phyloP scores from a whole-genome alignment of 2,797 vertebrate species.

The Petrocephalus schoutedeni region DNA sequence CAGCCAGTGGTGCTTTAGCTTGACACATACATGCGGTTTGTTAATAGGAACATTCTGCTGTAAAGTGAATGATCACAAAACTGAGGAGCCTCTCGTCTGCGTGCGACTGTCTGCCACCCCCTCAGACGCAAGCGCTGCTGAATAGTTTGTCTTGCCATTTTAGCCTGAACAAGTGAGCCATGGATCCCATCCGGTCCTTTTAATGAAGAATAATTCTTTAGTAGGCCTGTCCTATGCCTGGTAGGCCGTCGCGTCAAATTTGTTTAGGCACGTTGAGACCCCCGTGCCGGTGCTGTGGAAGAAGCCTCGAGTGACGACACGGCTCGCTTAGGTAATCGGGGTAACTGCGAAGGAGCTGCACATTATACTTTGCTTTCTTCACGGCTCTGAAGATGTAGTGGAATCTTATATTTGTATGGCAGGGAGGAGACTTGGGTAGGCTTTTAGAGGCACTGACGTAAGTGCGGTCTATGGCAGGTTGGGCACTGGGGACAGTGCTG shows the following conservation, averaged over 20 bases:
- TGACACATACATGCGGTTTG: slow-evolving; percentile 44
- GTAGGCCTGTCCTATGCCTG: slow-evolving; percentile 32
- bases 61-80: slow-evolving; percentile 27
- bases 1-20: slow-evolving; percentile 29
- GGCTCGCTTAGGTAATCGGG: background rate
- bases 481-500: background rate
- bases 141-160: slow-evolving; percentile 34
- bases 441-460: background rate
- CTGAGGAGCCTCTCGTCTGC: slow-evolving; percentile 10
- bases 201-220: slow-evolving; percentile 43
- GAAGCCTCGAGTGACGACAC: background rate
- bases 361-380: background rate
- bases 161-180: slow-evolving; percentile 32
- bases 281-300: background rate
- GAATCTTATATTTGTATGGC: background rate
- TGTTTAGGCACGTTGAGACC: background rate
- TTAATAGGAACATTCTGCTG: slow-evolving; percentile 43
- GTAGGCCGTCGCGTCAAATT: background rate
- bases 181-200: slow-evolving; percentile 28
- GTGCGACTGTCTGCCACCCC: background rate
- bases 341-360: background rate
- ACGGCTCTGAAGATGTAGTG: background rate
- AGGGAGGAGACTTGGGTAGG: background rate
- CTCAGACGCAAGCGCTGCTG: background rate
- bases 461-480: background rate